These are phyloP conservation scores for Dysmachus trigonus DNA, from an alignment of 2,888 invertebrate species.

Conservation along the genomic window DNA sequence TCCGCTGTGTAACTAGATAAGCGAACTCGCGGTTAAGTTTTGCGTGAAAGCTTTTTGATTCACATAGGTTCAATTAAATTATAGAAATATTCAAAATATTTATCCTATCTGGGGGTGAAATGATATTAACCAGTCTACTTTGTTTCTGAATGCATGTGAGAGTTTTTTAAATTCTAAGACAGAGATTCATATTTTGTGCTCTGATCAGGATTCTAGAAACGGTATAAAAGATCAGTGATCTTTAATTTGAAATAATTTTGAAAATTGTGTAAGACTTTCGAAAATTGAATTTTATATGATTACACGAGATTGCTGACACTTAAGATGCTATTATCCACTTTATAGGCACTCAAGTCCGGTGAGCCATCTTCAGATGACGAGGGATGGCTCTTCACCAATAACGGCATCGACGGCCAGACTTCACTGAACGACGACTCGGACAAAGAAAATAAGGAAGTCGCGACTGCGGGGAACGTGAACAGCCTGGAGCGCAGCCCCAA, in stretches of 20 bases:
- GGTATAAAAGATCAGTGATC: not conserved
- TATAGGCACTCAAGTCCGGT: conserved; percentile 60
- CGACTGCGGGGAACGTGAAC: not conserved
- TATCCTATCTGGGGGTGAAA: too few species aligned
- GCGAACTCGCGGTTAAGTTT: too few species aligned
- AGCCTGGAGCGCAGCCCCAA: conserved; percentile 7
- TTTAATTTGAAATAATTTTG: not conserved
- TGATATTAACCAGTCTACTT: too few species aligned
- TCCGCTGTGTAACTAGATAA: too few species aligned
- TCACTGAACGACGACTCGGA: conserved; percentile 59
- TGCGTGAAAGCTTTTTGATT: too few species aligned
- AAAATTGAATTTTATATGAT: not conserved
- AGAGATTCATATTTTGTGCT: too few species aligned
- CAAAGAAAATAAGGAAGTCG: conserved; percentile 62
- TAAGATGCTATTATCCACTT: conserved; percentile 1
- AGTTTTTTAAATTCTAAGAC: too few species aligned
- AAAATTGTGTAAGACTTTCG: not conserved
- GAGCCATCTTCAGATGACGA: conserved; percentile 72
- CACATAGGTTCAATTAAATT: too few species aligned
- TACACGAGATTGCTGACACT: not conserved
- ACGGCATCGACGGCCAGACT: conserved; percentile 45
- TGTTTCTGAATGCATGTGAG: too few species aligned
- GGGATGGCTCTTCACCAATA: conserved; percentile 60
- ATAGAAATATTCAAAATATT: too few species aligned
- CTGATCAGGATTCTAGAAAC: not conserved